Evolutionary conservation across 2,888 invertebrate species (phyloP).

Genomic region (Hypselothyrea guttata): DNA sequence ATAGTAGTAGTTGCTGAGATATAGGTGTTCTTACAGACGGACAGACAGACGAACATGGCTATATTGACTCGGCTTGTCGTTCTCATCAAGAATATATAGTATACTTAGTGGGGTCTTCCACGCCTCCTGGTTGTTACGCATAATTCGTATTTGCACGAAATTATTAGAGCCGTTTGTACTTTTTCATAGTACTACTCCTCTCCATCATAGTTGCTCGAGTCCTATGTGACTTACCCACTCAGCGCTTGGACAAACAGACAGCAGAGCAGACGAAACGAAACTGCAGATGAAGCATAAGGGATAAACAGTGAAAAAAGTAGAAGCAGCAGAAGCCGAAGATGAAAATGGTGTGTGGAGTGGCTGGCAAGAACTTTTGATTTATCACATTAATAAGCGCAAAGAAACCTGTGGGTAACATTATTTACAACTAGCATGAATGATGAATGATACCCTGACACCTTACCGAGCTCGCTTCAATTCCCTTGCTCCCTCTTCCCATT

Average conservation of each 20-base stretch:
- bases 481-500: not conserved
- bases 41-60: too few relatives aligned
- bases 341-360: not conserved
- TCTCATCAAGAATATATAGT: too few relatives aligned
- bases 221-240: not conserved
- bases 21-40: too few relatives aligned
- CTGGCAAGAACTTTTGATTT: slow-evolving; percentile 65
- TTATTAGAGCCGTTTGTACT: too few relatives aligned
- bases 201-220: too few relatives aligned
- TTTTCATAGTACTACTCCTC: too few relatives aligned
- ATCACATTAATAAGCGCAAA: slow-evolving; percentile 76
- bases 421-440: slow-evolving; percentile 77
- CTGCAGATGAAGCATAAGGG: slow-evolving; percentile 22
- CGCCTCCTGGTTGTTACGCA: too few relatives aligned
- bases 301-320: not conserved
- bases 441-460: slow-evolving; percentile 62
- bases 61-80: too few relatives aligned
- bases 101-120: too few relatives aligned
- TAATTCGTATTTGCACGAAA: too few relatives aligned
- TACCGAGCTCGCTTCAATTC: too few relatives aligned
- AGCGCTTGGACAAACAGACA: slow-evolving; percentile 28
- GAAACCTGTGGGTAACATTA: slow-evolving; percentile 77
- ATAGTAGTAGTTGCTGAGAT: too few relatives aligned
- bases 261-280: slow-evolving; percentile 20
- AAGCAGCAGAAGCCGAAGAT: not conserved